Evolutionary conservation across 1,140 invertebrate genomes (phyloP), one percentile per base, ranked within the genome.

Genomic region (Sarcophaga peregrina): DNA sequence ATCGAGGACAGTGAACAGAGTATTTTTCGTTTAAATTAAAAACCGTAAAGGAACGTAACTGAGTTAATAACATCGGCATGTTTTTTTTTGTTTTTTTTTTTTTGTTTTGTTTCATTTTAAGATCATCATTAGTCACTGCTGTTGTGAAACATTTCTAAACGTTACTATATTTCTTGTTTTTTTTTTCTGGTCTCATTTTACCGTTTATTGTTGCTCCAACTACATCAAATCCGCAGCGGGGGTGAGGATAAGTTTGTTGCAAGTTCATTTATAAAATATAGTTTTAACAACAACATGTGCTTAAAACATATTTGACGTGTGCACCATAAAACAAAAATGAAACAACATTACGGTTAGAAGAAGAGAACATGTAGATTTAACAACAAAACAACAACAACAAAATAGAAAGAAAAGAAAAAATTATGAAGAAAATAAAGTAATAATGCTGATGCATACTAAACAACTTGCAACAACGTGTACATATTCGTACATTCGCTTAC

Each of bases 391-490:
- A n/a, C 3, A 62, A 62, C 5, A 4, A 58, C 15, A 58, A 58
- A 15, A 58, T 15, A 58, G n/a, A n/a, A 58, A 58, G 13, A 13
- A 0, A 58, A 13, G 10, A 58, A 58, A 7, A 58, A 58, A 13
- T 62, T 1, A 9, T 68, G 20, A 20, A 68, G 2, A 20, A 25
- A 68, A 68, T 20, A 25, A 68, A 11, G 0, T 10, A 52, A 78
- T 78, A 78, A 8, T 78, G 75, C 75, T 78, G 75, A 78, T 25
- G 75, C 75, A 78, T 78, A 78, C 75, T n/a, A 52, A 52, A 52
- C 75, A 50, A 78, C 20, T 78, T 50, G n/a, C 47, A 52, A 52
- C 15, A 25, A 17, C 47, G 47, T 78, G 17, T 78, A 45, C 5
- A 45, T 37, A 37, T 74, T 8, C 73, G 13, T 76, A 76, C 13